These are phyloP conservation scores for Conger conger DNA, from an alignment of 2,113 vertebrate species.

Conservation along the genomic window DNA sequence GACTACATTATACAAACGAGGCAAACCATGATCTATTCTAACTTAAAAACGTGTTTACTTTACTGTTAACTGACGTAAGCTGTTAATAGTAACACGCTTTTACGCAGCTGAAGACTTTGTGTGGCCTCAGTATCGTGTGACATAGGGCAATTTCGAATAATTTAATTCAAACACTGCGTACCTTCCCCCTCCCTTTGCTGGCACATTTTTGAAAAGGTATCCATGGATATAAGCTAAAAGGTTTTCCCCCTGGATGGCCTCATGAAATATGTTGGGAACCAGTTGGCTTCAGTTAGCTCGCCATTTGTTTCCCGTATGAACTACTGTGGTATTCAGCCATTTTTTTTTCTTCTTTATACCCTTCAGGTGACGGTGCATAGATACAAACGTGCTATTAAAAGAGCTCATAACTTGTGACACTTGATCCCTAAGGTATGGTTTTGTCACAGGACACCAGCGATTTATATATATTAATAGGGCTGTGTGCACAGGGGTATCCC, in stretches of 20 bases:
- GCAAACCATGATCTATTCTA: neutral
- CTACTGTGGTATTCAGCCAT: neutral
- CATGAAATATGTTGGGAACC: neutral
- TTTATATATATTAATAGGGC: neutral
- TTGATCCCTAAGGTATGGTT: conserved; percentile 2
- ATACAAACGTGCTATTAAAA: conserved; percentile 1
- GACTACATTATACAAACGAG: neutral
- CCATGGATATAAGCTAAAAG: neutral
- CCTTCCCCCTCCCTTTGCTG: neutral
- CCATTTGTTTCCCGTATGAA: neutral
- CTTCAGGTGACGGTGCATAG: neutral
- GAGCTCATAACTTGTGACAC: conserved; percentile 1
- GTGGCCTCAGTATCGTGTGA: neutral
- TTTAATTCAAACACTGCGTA: conserved; percentile 2
- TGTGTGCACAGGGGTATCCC: neutral
- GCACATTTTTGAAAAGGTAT: neutral
- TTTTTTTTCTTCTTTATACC: neutral
- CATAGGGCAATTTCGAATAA: neutral
- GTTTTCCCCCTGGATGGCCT: conserved; percentile 10
- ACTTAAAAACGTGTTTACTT: neutral
- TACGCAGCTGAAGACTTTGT: neutral
- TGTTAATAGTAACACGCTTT: conserved; percentile 5
- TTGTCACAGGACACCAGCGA: neutral
- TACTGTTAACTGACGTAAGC: neutral
- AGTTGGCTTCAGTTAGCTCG: neutral